phyloP scores from a whole-genome alignment of 2,888 invertebrate genomes.

The Pycnomerus fuliginosus region DNA sequence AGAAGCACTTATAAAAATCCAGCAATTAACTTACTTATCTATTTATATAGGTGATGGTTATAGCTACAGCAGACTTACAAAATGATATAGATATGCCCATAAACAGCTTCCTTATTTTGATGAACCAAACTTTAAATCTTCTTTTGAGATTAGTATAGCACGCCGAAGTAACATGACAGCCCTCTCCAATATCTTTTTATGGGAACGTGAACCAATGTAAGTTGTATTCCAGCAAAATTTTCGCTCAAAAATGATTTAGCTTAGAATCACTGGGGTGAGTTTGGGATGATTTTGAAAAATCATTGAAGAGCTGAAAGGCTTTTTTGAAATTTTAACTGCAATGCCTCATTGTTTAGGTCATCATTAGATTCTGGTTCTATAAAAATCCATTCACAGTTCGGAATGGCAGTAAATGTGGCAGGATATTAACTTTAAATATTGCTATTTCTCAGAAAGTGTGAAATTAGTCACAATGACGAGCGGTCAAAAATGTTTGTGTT shows the following conservation, averaged over 20 bases:
- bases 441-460: too few species aligned
- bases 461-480: too few species aligned
- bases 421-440: too few species aligned
- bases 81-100: conserved; percentile 64
- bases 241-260: neutral
- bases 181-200: conserved; percentile 71
- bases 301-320: too few species aligned
- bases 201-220: conserved; percentile 58
- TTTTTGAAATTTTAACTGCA: too few species aligned
- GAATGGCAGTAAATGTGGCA: too few species aligned
- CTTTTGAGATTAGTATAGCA: conserved; percentile 71
- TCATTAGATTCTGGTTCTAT: too few species aligned
- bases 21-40: too few species aligned
- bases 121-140: conserved; percentile 74
- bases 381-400: too few species aligned
- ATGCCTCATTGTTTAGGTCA: too few species aligned
- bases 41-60: conserved; percentile 56
- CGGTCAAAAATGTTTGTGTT: too few species aligned
- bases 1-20: conserved; percentile 61
- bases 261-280: conserved; percentile 56
- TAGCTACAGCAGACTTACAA: conserved; percentile 66
- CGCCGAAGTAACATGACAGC: conserved; percentile 64
- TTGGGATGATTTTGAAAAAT: conserved; percentile 63
- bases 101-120: conserved; percentile 76
- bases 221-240: conserved; percentile 4